phyloP scores from a whole-genome alignment of 2,113 vertebrate species.

The Corydoras maculifer region DNA sequence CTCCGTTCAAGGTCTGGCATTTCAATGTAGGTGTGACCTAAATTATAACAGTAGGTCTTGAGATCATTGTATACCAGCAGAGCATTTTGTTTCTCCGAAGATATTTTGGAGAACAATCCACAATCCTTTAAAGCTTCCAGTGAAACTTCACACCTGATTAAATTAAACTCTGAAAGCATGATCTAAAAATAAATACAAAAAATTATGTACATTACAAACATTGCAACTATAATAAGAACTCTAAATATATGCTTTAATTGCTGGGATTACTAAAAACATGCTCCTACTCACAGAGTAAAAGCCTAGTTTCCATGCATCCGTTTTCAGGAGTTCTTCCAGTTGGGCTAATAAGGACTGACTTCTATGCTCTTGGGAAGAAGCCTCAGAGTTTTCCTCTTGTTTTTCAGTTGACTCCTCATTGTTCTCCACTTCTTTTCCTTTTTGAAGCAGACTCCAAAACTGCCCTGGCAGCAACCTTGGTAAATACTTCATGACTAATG shows the following conservation, averaged over 20 bases:
- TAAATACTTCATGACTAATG: slow-evolving; percentile 45
- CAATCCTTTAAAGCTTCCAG: slow-evolving; percentile 60
- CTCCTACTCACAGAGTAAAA: slow-evolving; percentile 45
- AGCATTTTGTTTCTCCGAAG: slow-evolving; percentile 60
- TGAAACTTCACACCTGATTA: slow-evolving; percentile 66
- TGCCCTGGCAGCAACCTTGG: slow-evolving; percentile 41
- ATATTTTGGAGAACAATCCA: slow-evolving; percentile 58
- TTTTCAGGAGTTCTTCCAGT: slow-evolving; percentile 46
- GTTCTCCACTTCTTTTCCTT: background rate
- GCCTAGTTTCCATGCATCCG: slow-evolving; percentile 51
- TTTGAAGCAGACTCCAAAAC: slow-evolving; percentile 39
- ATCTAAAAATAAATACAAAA: slow-evolving; percentile 54
- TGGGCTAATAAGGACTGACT: slow-evolving; percentile 21
- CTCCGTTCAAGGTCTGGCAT: slow-evolving; percentile 33
- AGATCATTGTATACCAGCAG: slow-evolving; percentile 64
- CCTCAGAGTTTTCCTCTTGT: background rate
- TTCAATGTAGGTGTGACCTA: slow-evolving; percentile 68
- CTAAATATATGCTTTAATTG: too few species aligned
- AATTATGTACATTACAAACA: background rate
- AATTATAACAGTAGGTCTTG: slow-evolving; percentile 57
- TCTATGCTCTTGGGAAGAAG: background rate
- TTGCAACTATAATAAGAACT: too few species aligned
- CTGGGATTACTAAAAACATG: too few species aligned
- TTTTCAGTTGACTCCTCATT: background rate
- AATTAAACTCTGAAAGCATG: slow-evolving; percentile 54